Evolutionary conservation across 2,888 invertebrate species (phyloP).

Genomic region (Thelaira solivaga): DNA sequence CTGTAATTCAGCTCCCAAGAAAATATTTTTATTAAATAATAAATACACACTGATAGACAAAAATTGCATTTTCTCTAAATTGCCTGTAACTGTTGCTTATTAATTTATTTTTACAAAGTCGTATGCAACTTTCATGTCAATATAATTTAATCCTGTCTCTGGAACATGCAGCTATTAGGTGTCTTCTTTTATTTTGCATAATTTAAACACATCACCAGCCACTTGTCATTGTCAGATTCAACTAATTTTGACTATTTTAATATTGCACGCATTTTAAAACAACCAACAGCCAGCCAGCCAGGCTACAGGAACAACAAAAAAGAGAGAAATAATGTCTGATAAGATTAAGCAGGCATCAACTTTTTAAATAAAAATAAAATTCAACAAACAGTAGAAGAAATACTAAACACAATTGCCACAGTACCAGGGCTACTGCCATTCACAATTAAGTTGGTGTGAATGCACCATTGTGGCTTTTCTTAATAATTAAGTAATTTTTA

Average conservation of each 20-base stretch:
- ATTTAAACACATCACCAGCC: constrained; percentile 37
- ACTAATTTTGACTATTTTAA: constrained; percentile 52
- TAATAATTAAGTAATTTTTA: constrained; percentile 61
- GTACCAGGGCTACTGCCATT: constrained; percentile 7
- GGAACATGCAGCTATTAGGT: background rate
- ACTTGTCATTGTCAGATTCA: constrained; percentile 52
- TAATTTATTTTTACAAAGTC: background rate
- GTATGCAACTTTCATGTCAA: background rate
- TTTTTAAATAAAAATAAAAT: constrained; percentile 1
- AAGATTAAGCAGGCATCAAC: constrained; percentile 46
- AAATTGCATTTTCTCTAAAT: too few species aligned
- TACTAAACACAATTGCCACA: background rate
- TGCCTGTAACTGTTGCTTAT: background rate
- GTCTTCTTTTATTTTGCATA: constrained; percentile 1
- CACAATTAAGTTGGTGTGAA: constrained; percentile 27
- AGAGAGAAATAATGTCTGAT: constrained; percentile 34
- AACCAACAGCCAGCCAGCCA: background rate
- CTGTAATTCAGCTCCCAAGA: too few species aligned
- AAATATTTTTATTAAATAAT: too few species aligned
- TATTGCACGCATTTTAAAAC: constrained; percentile 36
- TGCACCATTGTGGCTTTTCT: constrained; percentile 25
- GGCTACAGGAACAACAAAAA: too few species aligned
- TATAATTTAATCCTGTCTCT: constrained; percentile 4
- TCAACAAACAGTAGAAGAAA: background rate
- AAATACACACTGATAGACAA: too few species aligned